Evolutionary conservation across 2,113 vertebrate genomes (phyloP), one percentile per base, ranked within the genome.

Genomic region (Clarias batrachus): DNA sequence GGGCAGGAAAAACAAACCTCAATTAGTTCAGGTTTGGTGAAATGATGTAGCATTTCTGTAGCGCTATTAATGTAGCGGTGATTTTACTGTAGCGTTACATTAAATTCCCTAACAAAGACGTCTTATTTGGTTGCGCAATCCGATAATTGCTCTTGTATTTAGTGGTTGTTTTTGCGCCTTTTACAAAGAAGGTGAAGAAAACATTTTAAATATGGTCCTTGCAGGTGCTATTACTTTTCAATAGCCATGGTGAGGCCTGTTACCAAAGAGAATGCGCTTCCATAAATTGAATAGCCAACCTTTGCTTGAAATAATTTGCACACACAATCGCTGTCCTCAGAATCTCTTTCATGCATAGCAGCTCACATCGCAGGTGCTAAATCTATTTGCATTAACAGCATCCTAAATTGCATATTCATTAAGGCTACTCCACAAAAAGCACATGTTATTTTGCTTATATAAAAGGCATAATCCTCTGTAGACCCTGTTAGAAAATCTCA

Each of bases 331-430:
- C 59, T 41, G n/a, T 41, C 11, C 30, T 9, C 14, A 25, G 57
- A 62, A 81, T 57, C 78, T 41, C 57, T 81, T 81, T 37, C 78
- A 81, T 30, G 11, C 78, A 62, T 37, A 62, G 41, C 62, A 62
- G n/a, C 33, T 81, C 57, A 62, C n/a, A 33, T 33, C 33, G 16
- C 56, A 59, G 77, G 30, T 80, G 56, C 56, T 59, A 80, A 80
- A 81, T 25, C 78, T 62, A 81, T 80, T 80, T 80, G 57, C 78
- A 80, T 60, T 80, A 80, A 80, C 78, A 41, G 30, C 59, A 37
- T 9, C 10, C 57, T 19, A 81, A 25, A 81, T 41, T 81, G 19
- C 57, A 81, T 81, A 41, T 81, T 81, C 78, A 37, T 62, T 41
- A 62, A 62, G 30, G 10, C 10, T 16, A 81, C 7, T 59, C 78